phyloP scores from a whole-genome alignment of 2,113 vertebrate species.

The Pelusios castaneus region DNA sequence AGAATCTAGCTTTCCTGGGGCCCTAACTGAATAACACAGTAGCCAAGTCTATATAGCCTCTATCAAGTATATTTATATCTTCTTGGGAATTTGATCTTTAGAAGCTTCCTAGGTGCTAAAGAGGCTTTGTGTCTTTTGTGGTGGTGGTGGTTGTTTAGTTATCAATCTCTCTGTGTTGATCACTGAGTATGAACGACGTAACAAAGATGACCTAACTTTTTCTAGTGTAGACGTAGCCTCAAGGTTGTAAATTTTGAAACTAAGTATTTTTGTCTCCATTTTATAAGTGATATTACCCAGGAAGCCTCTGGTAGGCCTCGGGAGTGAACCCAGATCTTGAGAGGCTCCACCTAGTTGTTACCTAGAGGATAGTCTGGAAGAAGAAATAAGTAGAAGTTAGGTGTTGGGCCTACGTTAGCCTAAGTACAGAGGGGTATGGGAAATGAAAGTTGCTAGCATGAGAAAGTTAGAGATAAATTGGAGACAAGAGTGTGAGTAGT shows the following conservation, averaged over 20 bases:
- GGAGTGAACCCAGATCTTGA: not conserved
- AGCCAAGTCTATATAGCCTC: not conserved
- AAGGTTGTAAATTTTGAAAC: not conserved
- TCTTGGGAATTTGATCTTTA: not conserved
- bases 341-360: not conserved
- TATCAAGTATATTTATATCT: not conserved
- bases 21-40: not conserved
- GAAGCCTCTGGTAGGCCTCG: not conserved
- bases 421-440: not conserved
- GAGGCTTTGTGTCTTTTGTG: not conserved
- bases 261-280: not conserved
- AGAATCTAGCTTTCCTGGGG: not conserved
- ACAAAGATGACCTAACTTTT: no score
- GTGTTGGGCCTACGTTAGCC: not conserved
- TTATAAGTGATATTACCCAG: not conserved
- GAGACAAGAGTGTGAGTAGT: not conserved
- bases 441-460: not conserved
- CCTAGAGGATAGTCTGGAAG: not conserved
- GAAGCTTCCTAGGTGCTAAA: no score
- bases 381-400: not conserved
- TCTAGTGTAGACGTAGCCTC: no score
- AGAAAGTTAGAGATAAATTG: not conserved
- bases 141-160: not conserved
- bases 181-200: no score
- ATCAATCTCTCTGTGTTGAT: not conserved